Percentiles rank a stretch among this genome's conserved stretches.
phyloP scores from a whole-genome alignment of 2,888 invertebrate species.

The Chymomyza caudatula region DNA sequence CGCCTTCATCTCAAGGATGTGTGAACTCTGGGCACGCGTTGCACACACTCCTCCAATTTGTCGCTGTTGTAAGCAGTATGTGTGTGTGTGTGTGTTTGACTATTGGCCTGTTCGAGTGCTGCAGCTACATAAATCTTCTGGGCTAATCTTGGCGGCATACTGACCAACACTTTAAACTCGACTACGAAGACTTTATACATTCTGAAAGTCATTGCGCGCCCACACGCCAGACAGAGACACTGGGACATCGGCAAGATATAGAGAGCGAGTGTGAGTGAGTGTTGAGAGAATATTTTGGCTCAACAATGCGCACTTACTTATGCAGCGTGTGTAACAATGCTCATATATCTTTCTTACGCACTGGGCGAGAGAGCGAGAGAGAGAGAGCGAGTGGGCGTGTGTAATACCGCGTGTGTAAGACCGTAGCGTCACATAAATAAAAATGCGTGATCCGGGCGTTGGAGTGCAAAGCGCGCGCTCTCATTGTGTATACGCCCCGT shows the following conservation, averaged over 20 bases:
- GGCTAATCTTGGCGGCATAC: not conserved
- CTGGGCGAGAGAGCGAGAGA: not conserved
- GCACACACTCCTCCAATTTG: not conserved
- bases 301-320: constrained; percentile 26
- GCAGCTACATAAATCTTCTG: not conserved
- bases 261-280: not conserved
- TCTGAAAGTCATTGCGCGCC: too few species aligned
- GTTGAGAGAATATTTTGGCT: not conserved
- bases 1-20: too few species aligned
- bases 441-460: constrained; percentile 17
- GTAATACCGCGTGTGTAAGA: too few species aligned
- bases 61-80: too few species aligned
- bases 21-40: not conserved
- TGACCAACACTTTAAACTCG: not conserved
- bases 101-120: not conserved
- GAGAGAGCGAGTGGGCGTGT: not conserved
- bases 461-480: not conserved
- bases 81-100: too few species aligned
- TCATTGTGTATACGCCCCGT: constrained; percentile 31
- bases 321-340: constrained; percentile 36
- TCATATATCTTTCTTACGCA: constrained; percentile 47
- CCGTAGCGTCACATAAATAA: constrained; percentile 8
- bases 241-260: too few species aligned
- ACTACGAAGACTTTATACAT: too few species aligned
- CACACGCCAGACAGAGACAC: not conserved